A percentile compares a stretch with the other conserved stretches of the same genome.
phyloP scores from a whole-genome alignment of 2,797 vertebrate species.

The Jordanella pulchra region DNA sequence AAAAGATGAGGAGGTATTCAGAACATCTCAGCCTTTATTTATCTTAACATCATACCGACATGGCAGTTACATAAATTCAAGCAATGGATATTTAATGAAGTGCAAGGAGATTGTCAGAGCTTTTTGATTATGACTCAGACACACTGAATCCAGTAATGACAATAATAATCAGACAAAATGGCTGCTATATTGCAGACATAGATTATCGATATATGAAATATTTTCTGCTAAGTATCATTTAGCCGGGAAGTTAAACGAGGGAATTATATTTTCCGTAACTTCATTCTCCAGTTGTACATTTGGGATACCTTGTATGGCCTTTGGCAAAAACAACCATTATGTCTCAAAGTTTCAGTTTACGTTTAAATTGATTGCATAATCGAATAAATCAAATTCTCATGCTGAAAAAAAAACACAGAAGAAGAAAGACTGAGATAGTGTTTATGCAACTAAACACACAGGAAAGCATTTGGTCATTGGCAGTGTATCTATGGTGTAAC shows the following conservation, averaged over 20 bases:
- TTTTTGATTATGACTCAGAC: slow-evolving; percentile 16
- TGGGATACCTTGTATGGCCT: neutral
- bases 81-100: slow-evolving; percentile 13
- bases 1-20: slow-evolving; percentile 30
- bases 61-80: slow-evolving; percentile 24
- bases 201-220: neutral
- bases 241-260: neutral
- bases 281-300: neutral
- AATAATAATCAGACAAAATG: neutral
- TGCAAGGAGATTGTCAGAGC: slow-evolving; percentile 1
- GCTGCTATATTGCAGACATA: neutral
- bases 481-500: neutral
- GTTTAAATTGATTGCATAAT: neutral
- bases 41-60: slow-evolving; percentile 35
- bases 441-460: no score
- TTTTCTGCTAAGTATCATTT: neutral
- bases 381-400: neutral
- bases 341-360: neutral
- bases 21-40: slow-evolving; percentile 38
- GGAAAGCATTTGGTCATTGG: neutral
- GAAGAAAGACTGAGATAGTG: neutral
- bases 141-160: slow-evolving; percentile 10
- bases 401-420: neutral
- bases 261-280: neutral
- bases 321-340: neutral